Evolutionary conservation across 2,888 invertebrate genomes (phyloP).

Genomic region (Synanthedon formicaeformis): DNA sequence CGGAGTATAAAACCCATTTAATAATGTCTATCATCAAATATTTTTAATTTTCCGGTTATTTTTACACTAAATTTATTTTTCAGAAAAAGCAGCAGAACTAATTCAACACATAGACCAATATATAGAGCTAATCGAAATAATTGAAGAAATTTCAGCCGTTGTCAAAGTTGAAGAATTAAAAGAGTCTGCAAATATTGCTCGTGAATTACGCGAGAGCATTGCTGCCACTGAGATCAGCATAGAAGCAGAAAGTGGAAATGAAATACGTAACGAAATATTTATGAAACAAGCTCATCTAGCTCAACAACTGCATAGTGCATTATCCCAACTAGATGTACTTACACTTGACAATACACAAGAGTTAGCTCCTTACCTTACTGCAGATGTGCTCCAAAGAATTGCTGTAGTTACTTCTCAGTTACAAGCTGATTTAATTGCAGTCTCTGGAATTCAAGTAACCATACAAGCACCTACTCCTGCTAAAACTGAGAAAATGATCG

Average conservation of each 20-base stretch:
- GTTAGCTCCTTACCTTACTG: slow-evolving; percentile 18
- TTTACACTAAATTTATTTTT: slow-evolving; percentile 10
- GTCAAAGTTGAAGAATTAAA: slow-evolving; percentile 33
- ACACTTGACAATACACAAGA: slow-evolving; percentile 29
- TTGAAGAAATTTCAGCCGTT: slow-evolving; percentile 41
- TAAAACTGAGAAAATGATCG: background rate
- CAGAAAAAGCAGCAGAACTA: slow-evolving; percentile 30
- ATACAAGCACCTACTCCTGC: slow-evolving; percentile 16
- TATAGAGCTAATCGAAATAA: slow-evolving; percentile 41
- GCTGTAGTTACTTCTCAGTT: slow-evolving; percentile 29
- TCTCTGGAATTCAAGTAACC: slow-evolving; percentile 22
- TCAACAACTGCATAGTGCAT: slow-evolving; percentile 29
- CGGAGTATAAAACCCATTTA: no score
- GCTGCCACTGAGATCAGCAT: slow-evolving; percentile 10
- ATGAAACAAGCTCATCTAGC: slow-evolving; percentile 24
- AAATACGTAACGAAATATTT: slow-evolving; percentile 7
- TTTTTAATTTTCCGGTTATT: no score
- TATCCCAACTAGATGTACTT: slow-evolving; percentile 31
- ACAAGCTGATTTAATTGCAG: slow-evolving; percentile 33
- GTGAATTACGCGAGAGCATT: slow-evolving; percentile 33
- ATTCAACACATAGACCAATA: slow-evolving; percentile 42
- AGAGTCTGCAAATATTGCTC: slow-evolving; percentile 33
- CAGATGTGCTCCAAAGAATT: slow-evolving; percentile 27
- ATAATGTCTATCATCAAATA: no score
- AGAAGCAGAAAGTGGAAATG: slow-evolving; percentile 7